Base-by-base conservation (phyloP, 2,888 invertebrate species). In the Vanessa cardui region DNA sequence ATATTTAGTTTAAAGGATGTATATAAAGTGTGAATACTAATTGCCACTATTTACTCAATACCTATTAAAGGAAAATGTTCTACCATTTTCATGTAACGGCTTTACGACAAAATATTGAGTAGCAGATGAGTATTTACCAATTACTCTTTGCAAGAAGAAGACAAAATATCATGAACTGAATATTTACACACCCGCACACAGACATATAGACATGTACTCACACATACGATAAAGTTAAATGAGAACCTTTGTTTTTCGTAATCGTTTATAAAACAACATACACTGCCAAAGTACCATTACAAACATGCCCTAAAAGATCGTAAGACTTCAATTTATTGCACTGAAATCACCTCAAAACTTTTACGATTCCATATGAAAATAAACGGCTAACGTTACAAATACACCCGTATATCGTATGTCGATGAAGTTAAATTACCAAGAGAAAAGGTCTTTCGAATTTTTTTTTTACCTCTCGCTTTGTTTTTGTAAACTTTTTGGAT, bases 381-480 rank as follows among this genome's bases (percentile, higher is more conserved):
- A 71, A 66, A 71, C 63, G 65, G 70, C 59, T 68, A 69, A 69
- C 58, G 49, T 69, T 66, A 70, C 67, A 69, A 70, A 68, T 67
- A 69, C 63, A 62, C 56, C 47, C 66, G 50, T 66, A 68, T 73
- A 72, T 61, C 71, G 65, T 71, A 68, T 69, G 63, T 60, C 70
- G 73, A 73, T 73, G 73, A 77, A 77, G 73, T 77, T 76, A 77
- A 74, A 77, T 77, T 75, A 76, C 74, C 71, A 65, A 65, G 71
- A 61, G 72, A 70, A 75, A 76, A 72, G 73, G 70, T 72, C 72
- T 73, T 73, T 54, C 60, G 62, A 72, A 66, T 69, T 73, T 39
- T 74, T 73, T 73, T 76, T 76, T 72, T 72, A 70, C 67, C 74
- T 72, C 69, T 66, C 59, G 67, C 67, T 73, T 71, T 76, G 73